Conservation (phyloP, 2,888 invertebrate genomes). For the Xestoiulus laeticollis region DNA sequence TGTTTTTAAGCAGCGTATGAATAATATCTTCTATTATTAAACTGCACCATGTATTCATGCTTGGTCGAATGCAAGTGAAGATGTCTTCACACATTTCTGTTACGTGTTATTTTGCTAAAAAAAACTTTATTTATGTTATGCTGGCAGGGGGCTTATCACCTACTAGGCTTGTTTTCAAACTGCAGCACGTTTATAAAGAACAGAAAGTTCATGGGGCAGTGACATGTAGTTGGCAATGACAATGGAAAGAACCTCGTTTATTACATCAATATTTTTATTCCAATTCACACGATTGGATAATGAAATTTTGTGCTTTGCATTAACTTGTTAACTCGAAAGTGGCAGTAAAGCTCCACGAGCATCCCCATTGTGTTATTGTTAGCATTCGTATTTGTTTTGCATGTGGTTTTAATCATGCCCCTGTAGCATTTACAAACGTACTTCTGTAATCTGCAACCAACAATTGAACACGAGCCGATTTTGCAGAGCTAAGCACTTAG, state of each 20-base stretch:
- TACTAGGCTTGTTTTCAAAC: neutral
- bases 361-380: neutral
- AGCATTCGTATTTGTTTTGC: neutral
- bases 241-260: too few relatives aligned
- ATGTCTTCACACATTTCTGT: neutral
- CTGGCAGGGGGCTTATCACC: neutral
- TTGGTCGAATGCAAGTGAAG: neutral
- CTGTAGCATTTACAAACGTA: neutral
- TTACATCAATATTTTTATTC: too few relatives aligned
- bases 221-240: neutral
- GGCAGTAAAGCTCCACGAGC: neutral
- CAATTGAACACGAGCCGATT: neutral
- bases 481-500: neutral
- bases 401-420: neutral
- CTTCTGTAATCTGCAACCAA: neutral
- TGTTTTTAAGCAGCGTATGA: neutral
- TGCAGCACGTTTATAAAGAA: neutral
- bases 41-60: neutral
- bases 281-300: neutral
- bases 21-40: neutral
- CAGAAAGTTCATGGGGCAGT: neutral
- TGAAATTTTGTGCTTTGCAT: too few relatives aligned
- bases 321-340: too few relatives aligned
- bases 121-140: neutral
- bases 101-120: neutral